Base-by-base conservation (phyloP, 1,140 invertebrate species). In the Calosoma granatense region DNA sequence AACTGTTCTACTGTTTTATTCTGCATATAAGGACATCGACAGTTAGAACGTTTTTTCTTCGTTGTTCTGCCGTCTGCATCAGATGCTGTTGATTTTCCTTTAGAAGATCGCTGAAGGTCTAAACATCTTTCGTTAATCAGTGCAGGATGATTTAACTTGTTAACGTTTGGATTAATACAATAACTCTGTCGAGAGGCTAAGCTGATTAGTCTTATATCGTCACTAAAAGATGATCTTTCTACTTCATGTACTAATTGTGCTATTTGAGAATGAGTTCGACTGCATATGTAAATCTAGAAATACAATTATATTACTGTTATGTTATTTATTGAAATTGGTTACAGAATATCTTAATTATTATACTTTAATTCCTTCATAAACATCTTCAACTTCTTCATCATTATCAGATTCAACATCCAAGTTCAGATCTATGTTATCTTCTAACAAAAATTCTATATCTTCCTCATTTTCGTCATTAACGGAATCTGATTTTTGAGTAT, bases 111-210 rank as follows among this genome's bases (percentile, higher is more conserved):
- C 74, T 90, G 90, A 64, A 98, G 70, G 63, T 98, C 92, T 60
- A 94, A 67, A 72, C 96, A 98, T 63, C 85, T 84, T 74, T 98
- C 95, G 81, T 98, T 98, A 19, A 98, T 95, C 2, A 97, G 73
- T 67, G 81, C 81, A 15, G 87, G 74, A 67, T 82, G 87, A 59
- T 85, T 86, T 19, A 98, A 71, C 63, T 79, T 82, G 30, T 74
- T 81, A 1, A 99, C 91, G 59, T 78, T 74, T 43, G 84, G 75
- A 75, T 98, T 97, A 43, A 97, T 86, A 72, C 95, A 98, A 61
- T 93, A 85, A 71, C 89, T 93, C 72, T 91, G 86, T 59, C 96
- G 78, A 1, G 95, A 98, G n/a, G 89, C 92, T 57, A 98, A 74
- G 15, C 91, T 84, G 0, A 92, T 79, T n/a, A 94, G 81, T 59